Conservation (phyloP, 2,888 invertebrate species). For the Scaptodrosophila latifasciaeformis region DNA sequence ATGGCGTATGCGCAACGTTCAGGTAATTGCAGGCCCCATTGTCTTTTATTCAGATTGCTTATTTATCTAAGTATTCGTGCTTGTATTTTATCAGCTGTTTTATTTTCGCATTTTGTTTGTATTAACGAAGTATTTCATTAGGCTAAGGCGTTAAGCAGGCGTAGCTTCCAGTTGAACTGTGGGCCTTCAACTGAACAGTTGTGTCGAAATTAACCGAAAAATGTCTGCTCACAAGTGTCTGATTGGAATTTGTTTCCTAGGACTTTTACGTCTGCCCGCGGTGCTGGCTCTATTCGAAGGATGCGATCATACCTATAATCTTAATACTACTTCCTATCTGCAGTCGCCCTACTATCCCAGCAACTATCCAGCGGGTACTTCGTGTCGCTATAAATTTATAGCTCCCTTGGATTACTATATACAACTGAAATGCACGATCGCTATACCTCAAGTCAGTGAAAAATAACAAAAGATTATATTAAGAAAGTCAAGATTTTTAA, state of each 20-base stretch:
- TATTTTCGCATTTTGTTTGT: constrained; percentile 24
- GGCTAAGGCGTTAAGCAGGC: constrained; percentile 24
- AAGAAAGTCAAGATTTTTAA: background rate
- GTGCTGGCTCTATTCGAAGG: constrained; percentile 46
- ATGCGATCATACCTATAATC: constrained; percentile 56
- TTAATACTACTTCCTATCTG: constrained; percentile 44
- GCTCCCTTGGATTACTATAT: constrained; percentile 67
- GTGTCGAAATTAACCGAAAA: constrained; percentile 12
- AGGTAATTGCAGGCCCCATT: background rate
- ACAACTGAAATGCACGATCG: constrained; percentile 51
- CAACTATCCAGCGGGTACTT: constrained; percentile 59
- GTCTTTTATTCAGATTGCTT: background rate
- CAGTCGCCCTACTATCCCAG: constrained; percentile 69
- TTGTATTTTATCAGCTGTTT: constrained; percentile 60
- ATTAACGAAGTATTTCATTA: no score
- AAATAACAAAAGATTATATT: no score
- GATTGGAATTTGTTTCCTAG: constrained; percentile 28
- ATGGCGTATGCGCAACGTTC: constrained; percentile 38
- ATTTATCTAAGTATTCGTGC: background rate
- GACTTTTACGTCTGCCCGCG: constrained; percentile 36
- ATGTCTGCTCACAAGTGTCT: constrained; percentile 36
- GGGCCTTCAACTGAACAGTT: constrained; percentile 44
- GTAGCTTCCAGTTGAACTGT: constrained; percentile 17
- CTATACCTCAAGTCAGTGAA: constrained; percentile 47
- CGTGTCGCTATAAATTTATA: constrained; percentile 70